Evolutionary conservation across 2,888 invertebrate genomes (phyloP).

Genomic region (Zaprionus lineosus): DNA sequence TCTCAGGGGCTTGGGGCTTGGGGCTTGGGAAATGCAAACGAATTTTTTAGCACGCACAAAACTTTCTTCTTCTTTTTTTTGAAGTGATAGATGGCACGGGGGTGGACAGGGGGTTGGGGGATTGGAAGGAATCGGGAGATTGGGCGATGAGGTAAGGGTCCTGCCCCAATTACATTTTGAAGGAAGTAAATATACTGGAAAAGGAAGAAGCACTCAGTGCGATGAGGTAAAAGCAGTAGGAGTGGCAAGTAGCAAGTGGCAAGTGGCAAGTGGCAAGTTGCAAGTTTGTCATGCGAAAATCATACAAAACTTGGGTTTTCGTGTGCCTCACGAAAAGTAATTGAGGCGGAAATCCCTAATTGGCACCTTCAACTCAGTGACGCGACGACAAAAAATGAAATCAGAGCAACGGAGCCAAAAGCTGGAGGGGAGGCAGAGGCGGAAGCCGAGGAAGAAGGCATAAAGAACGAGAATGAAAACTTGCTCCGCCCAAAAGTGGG

Average conservation of each 20-base stretch:
- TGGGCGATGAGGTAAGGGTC: too few relatives aligned
- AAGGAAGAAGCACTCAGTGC: constrained; percentile 50
- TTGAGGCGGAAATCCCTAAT: constrained; percentile 77
- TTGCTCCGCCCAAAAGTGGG: constrained; percentile 26
- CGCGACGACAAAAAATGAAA: constrained; percentile 48
- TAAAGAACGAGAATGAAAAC: constrained; percentile 48
- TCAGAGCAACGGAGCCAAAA: constrained; percentile 38
- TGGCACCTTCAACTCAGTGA: constrained; percentile 71
- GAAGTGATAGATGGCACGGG: not conserved
- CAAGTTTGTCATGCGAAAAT: constrained; percentile 79
- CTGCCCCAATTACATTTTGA: constrained; percentile 67
- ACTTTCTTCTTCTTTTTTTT: constrained; percentile 28
- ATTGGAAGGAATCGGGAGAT: too few relatives aligned
- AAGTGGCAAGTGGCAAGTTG: constrained; percentile 46
- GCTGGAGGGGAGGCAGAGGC: constrained; percentile 13
- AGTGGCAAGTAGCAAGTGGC: not conserved
- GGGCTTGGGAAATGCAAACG: constrained; percentile 71
- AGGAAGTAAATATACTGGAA: constrained; percentile 61
- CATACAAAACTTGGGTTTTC: constrained; percentile 75
- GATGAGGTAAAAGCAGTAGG: not conserved
- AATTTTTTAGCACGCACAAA: constrained; percentile 63
- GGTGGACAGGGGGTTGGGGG: not conserved
- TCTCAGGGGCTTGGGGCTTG: constrained; percentile 51
- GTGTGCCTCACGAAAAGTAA: constrained; percentile 75
- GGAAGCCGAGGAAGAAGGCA: too few relatives aligned